These are phyloP conservation scores for Saturnia pavonia DNA, from an alignment of 2,888 invertebrate genomes.

Conservation along the genomic window DNA sequence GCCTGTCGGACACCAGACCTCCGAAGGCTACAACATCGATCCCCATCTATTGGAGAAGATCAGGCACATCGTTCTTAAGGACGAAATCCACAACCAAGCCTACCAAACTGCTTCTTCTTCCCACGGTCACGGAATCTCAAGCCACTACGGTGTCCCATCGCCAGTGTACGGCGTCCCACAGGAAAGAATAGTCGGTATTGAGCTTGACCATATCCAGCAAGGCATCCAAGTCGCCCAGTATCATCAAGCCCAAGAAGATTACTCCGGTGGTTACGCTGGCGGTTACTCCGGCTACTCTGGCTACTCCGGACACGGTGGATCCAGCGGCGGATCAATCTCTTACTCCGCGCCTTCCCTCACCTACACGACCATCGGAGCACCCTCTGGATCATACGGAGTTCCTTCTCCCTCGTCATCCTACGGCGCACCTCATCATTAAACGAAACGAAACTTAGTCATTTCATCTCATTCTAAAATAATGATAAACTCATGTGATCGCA, in stretches of 20 bases:
- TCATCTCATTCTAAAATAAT: constrained; percentile 64
- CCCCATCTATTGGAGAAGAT: constrained; percentile 90
- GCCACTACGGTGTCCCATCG: constrained; percentile 86
- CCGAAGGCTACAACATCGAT: constrained; percentile 91
- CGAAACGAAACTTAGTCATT: constrained; percentile 62
- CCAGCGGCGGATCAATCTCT: constrained; percentile 50
- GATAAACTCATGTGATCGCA: constrained; percentile 75
- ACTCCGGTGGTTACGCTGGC: constrained; percentile 63
- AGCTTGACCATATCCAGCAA: constrained; percentile 91
- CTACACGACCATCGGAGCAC: constrained; percentile 69
- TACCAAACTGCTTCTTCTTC: constrained; percentile 76
- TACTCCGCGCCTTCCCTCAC: constrained; percentile 52
- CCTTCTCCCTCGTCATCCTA: constrained; percentile 71
- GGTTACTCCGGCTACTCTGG: constrained; percentile 54
- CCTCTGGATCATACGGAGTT: constrained; percentile 76
- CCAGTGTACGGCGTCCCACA: constrained; percentile 86
- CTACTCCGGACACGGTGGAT: constrained; percentile 54
- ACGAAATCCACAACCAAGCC: constrained; percentile 84
- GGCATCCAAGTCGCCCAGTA: constrained; percentile 94
- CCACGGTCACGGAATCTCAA: constrained; percentile 80
- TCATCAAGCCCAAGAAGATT: constrained; percentile 86
- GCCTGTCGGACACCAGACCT: constrained; percentile 88
- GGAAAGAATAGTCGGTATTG: constrained; percentile 89
- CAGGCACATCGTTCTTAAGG: constrained; percentile 91
- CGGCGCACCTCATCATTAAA: constrained; percentile 73